Evolutionary conservation across 2,113 vertebrate genomes (phyloP).

Genomic region (Festucalex cinctus): DNA sequence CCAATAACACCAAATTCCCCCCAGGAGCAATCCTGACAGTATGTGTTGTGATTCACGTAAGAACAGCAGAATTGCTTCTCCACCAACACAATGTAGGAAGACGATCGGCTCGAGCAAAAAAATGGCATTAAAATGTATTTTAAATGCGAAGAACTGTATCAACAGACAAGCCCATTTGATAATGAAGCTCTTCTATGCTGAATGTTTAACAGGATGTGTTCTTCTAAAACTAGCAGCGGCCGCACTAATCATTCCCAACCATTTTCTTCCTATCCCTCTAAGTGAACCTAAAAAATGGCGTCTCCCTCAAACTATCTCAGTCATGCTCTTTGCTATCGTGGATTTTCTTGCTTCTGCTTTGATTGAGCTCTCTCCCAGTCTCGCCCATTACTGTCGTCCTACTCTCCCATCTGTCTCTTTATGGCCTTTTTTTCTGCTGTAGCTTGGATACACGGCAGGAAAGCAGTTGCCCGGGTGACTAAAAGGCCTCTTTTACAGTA

Average conservation of each 20-base stretch:
- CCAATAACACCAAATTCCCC: conserved; percentile 49
- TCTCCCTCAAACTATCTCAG: not conserved
- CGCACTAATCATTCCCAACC: conserved; percentile 27
- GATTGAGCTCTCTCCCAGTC: not conserved
- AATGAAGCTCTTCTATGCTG: not conserved
- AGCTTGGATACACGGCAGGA: conserved; percentile 16
- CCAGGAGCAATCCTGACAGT: conserved; percentile 37
- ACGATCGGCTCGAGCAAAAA: not conserved
- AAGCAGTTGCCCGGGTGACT: conserved; percentile 23
- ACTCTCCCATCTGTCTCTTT: conserved; percentile 23
- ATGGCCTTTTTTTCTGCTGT: conserved; percentile 17
- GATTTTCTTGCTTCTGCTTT: conserved; percentile 13
- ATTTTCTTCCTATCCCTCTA: conserved; percentile 18
- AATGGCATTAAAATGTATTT: not conserved
- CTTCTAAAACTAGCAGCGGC: conserved; percentile 13
- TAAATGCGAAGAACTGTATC: not conserved
- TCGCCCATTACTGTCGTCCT: conserved; percentile 14
- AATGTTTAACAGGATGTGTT: conserved; percentile 13
- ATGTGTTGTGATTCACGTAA: conserved; percentile 37
- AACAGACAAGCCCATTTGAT: not conserved
- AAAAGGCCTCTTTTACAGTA: conserved; percentile 20
- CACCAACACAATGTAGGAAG: not conserved
- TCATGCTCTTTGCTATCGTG: conserved; percentile 7
- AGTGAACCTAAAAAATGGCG: conserved; percentile 15
- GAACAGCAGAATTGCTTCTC: conserved; percentile 28